Conservation (phyloP, 2,888 invertebrate genomes). For the Campoletis raptor region DNA sequence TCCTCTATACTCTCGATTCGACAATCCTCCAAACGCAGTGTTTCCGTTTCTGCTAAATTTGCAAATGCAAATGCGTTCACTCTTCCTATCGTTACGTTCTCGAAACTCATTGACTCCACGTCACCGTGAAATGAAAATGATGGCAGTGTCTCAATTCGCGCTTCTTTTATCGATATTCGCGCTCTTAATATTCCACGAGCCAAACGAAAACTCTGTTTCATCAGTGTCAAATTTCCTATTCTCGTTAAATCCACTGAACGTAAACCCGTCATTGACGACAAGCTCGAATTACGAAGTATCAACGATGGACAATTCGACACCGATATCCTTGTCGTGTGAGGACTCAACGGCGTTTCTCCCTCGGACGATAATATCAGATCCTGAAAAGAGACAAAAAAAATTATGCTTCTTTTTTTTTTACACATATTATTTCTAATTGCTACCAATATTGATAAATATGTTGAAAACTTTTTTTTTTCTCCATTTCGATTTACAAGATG, state of each 20-base stretch:
- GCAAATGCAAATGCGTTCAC: conserved; percentile 91
- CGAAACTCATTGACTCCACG: conserved; percentile 89
- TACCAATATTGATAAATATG: no score
- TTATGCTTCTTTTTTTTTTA: not conserved
- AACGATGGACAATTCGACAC: conserved; percentile 88
- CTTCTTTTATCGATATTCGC: conserved; percentile 84
- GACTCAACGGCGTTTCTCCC: conserved; percentile 86
- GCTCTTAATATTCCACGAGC: conserved; percentile 75
- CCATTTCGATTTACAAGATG: no score
- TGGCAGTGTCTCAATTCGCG: conserved; percentile 84
- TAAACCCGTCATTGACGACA: conserved; percentile 88
- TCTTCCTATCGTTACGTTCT: conserved; percentile 87
- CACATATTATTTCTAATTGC: not conserved
- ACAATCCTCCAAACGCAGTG: conserved; percentile 88
- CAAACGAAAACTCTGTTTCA: conserved; percentile 82
- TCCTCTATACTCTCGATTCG: conserved; percentile 88
- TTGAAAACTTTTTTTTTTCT: not conserved
- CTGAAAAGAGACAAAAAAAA: conserved; percentile 82
- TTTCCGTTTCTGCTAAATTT: conserved; percentile 89
- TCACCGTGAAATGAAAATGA: conserved; percentile 89
- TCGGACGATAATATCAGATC: conserved; percentile 87
- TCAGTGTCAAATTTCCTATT: conserved; percentile 88
- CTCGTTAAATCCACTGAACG: conserved; percentile 88
- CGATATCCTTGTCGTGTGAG: conserved; percentile 87
- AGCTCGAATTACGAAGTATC: conserved; percentile 83